Conservation (phyloP, 2,113 vertebrate genomes). For the Onychostruthus taczanowskii region DNA sequence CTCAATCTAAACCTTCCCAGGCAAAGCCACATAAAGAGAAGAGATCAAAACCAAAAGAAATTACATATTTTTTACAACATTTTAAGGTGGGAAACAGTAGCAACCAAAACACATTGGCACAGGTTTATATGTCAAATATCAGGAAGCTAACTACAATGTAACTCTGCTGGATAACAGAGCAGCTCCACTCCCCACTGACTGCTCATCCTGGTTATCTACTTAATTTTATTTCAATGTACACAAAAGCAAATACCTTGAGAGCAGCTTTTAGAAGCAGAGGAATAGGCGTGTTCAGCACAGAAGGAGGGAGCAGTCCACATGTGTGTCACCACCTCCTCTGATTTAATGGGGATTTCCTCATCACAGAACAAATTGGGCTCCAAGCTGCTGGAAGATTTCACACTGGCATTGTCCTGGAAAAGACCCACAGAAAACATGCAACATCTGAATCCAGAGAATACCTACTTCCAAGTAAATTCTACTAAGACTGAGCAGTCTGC, state of each 20-base stretch:
- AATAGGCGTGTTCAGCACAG: conserved; percentile 96
- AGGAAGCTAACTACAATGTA: neutral
- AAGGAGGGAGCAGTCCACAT: conserved; percentile 97
- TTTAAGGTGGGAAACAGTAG: neutral
- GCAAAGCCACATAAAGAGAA: neutral
- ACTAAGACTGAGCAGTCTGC: neutral
- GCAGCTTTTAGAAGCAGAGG: conserved; percentile 95
- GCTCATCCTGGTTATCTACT: neutral
- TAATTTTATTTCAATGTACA: neutral
- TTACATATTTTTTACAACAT: neutral
- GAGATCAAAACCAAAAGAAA: neutral
- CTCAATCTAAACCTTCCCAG: neutral
- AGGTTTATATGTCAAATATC: neutral
- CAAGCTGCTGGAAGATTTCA: conserved; percentile 89
- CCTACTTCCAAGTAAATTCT: neutral
- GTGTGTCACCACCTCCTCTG: conserved; percentile 98
- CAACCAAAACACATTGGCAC: neutral
- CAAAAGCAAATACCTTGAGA: conserved; percentile 83
- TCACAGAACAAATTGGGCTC: conserved; percentile 94
- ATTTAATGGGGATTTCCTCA: conserved; percentile 98
- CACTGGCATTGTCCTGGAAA: conserved; percentile 90
- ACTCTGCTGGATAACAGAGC: neutral
- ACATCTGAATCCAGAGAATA: neutral
- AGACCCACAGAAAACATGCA: neutral
- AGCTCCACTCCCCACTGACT: neutral